Percentiles rank a stretch among this genome's conserved stretches.
Evolutionary conservation across 2,888 invertebrate genomes (phyloP).

Genomic region (Heteromyza rotundicornis): DNA sequence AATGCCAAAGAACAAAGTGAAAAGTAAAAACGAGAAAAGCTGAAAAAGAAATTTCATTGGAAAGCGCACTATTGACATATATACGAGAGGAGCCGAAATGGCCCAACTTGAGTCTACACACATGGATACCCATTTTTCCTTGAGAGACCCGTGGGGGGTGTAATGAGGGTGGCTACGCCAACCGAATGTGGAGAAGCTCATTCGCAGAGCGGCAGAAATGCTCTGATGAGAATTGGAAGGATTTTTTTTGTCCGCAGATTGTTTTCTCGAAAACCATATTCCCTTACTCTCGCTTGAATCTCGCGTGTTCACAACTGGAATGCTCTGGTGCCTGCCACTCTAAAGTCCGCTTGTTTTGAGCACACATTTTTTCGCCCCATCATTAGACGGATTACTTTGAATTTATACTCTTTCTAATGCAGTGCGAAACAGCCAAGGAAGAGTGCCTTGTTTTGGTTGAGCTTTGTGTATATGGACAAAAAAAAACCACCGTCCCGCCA

Average conservation of each 20-base stretch:
- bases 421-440: no score
- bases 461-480: background rate
- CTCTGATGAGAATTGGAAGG: no score
- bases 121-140: background rate
- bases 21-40: background rate
- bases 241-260: no score
- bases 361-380: no score
- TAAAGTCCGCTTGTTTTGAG: background rate
- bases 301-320: no score
- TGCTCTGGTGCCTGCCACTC: background rate
- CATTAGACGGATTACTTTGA: no score
- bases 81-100: constrained; percentile 40
- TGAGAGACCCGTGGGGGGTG: no score
- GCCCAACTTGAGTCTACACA: background rate
- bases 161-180: background rate
- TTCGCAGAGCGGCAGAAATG: no score
- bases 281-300: no score
- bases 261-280: no score
- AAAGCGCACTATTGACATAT: constrained; percentile 61
- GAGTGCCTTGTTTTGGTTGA: background rate
- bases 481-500: background rate
- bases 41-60: constrained; percentile 38
- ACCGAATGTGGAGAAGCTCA: background rate
- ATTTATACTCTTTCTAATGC: no score
- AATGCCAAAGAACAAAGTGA: constrained; percentile 16